Percentiles rank a stretch among this genome's conserved stretches.
These are phyloP conservation scores for Tricholauxania praeusta DNA, from an alignment of 2,888 invertebrate genomes.

Conservation along the genomic window DNA sequence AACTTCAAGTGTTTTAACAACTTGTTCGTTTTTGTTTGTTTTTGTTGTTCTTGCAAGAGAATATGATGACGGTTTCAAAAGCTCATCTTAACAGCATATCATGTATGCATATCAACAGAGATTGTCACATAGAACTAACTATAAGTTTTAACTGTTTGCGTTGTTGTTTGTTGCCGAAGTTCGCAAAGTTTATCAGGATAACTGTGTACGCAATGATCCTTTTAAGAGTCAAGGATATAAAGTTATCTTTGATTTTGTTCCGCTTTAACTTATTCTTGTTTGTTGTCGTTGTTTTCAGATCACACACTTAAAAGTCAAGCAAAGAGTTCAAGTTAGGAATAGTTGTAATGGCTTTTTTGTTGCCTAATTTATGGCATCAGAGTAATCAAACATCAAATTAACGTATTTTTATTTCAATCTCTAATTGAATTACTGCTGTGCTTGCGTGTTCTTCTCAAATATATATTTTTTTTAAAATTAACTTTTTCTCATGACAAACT, in stretches of 20 bases:
- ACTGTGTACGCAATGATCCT: neutral
- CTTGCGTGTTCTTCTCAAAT: no score
- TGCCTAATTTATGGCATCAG: no score
- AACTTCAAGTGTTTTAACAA: neutral
- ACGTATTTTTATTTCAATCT: no score
- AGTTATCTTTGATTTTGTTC: no score
- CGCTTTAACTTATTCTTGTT: no score
- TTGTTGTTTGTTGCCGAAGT: neutral
- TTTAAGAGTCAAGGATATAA: neutral
- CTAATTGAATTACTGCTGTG: no score
- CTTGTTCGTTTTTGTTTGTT: conserved; percentile 5
- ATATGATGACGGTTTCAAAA: neutral
- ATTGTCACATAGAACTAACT: conserved; percentile 32
- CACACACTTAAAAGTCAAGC: no score
- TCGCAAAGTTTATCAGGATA: neutral
- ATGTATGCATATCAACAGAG: conserved; percentile 33
- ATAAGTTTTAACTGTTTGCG: conserved; percentile 10
- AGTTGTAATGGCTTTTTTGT: no score
- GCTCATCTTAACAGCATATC: conserved; percentile 27
- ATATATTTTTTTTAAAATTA: no score
- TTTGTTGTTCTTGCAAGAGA: conserved; percentile 4
- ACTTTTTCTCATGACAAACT: conserved; percentile 37
- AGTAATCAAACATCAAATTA: no score
- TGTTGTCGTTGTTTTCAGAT: no score
- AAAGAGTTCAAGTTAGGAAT: no score